These are phyloP conservation scores for Papilio helenus DNA, from an alignment of 1,140 invertebrate genomes.

Conservation along the genomic window DNA sequence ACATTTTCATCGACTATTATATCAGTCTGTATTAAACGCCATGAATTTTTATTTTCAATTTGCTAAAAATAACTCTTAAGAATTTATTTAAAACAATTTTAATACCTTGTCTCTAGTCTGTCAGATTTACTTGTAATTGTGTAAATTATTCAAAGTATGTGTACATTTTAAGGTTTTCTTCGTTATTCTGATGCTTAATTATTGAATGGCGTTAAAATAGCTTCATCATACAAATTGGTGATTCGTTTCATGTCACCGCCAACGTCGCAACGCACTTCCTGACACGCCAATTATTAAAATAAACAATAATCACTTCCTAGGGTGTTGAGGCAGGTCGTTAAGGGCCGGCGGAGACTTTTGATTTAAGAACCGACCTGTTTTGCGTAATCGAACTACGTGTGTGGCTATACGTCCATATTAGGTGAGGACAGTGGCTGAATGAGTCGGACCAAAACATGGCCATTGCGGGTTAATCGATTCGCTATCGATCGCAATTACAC, in stretches of 20 bases:
- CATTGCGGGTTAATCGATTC: conserved; percentile 29
- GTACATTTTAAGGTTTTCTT: background rate
- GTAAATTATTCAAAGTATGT: background rate
- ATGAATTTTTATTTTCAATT: background rate
- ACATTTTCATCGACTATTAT: background rate
- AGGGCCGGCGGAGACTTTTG: conserved; percentile 49
- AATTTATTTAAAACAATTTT: background rate
- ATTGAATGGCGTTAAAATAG: conserved; percentile 61
- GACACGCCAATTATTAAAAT: conserved; percentile 74
- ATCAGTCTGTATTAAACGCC: background rate
- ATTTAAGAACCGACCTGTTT: conserved; percentile 64
- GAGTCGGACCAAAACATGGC: conserved; percentile 25
- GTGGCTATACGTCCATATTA: conserved; percentile 59
- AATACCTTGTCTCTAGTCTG: background rate
- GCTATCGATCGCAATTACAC: conserved; percentile 34
- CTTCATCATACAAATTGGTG: conserved; percentile 62
- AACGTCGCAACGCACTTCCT: conserved; percentile 63
- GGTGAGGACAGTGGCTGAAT: conserved; percentile 45
- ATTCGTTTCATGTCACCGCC: conserved; percentile 49
- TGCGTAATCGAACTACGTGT: conserved; percentile 64
- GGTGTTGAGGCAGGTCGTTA: conserved; percentile 63
- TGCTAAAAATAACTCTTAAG: background rate
- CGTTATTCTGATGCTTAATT: conserved; percentile 52
- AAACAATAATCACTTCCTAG: conserved; percentile 81
- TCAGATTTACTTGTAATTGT: background rate